phyloP scores from a whole-genome alignment of 2,797 vertebrate species.

The Ctenopoma kingsleyae region DNA sequence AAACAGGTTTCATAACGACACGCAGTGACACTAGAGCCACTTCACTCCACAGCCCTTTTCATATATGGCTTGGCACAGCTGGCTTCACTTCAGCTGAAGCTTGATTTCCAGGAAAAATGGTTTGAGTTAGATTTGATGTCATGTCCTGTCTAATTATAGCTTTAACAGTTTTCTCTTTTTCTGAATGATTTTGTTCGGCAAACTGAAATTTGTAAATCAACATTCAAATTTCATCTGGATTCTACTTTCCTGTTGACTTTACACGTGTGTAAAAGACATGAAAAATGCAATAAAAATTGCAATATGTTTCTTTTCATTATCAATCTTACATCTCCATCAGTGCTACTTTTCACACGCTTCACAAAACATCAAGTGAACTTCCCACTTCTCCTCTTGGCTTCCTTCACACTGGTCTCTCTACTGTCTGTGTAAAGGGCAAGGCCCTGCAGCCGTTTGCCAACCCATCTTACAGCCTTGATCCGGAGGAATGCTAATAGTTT shows the following conservation, averaged over 20 bases:
- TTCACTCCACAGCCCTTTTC: conserved; percentile 17
- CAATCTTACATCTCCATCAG: background rate
- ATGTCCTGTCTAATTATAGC: background rate
- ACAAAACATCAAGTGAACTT: background rate
- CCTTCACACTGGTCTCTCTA: conserved; percentile 7
- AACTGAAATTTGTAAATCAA: background rate
- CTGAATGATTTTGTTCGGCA: background rate
- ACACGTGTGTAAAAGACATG: too few relatives aligned
- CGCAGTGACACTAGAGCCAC: conserved; percentile 36
- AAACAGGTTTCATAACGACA: conserved; percentile 72
- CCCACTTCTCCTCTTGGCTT: background rate
- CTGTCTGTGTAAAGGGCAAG: conserved; percentile 44
- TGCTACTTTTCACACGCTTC: background rate
- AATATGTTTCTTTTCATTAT: background rate
- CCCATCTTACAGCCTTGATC: conserved; percentile 47
- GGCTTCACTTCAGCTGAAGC: background rate
- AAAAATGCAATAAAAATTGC: too few relatives aligned
- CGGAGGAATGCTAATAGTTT: conserved; percentile 84
- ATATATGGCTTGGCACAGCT: conserved; percentile 41
- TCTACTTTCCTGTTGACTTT: too few relatives aligned
- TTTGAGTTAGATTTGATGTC: background rate
- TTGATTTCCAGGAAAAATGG: background rate
- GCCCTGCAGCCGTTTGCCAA: conserved; percentile 30
- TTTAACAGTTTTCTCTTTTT: background rate
- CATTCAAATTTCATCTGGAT: too few relatives aligned